Evolutionary conservation across 2,113 vertebrate genomes (phyloP), one percentile per base, ranked within the genome.

Genomic region (Osmerus mordax): DNA sequence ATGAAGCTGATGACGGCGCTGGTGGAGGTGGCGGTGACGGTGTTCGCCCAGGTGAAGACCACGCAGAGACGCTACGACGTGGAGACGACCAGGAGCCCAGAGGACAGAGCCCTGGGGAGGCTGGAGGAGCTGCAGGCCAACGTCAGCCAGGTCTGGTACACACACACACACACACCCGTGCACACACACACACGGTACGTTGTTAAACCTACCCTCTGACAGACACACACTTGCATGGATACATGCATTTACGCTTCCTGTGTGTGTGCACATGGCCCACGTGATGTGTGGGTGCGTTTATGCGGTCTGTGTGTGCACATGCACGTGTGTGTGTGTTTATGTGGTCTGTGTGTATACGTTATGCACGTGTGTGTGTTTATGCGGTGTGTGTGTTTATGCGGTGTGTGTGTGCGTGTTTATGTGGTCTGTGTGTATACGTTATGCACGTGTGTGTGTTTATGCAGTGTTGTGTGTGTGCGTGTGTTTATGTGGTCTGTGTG

Each of bases 1-100:
- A 85, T 93, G 87, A 92, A 89, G 77, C 60, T 94, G 82, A 92
- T 91, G 90, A 91, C 89, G 0, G 88, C 79, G 1, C n/a, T 94
- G 74, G 90, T 92, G 66, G 84, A 87, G 7, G 90, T 91, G 19
- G 83, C 87, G 14, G 78, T 91, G 70, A 18, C 23, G 1, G 81
- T 92, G 71, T 84, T 68, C 2, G 32, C 76, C 67, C 92, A 89
- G 83, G 78, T 84, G 41, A 85, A 90, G 79, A 92, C 87, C 59
- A 85, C 79, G 41, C 81, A 87, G 61, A 83, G 89, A 51, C 85
- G 29, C 18, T 84, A 74, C 21, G 66, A 91, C 54, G 21, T 77
- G 13, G 93, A 93, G 82, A 86, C 80, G 60, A 89, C 71, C 80
- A 92, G 90, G 78, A 67, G 36, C 0, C 25, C 18, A 0, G 58